Base-by-base conservation (phyloP, 2,888 invertebrate species). In the Calameuta filiformis region DNA sequence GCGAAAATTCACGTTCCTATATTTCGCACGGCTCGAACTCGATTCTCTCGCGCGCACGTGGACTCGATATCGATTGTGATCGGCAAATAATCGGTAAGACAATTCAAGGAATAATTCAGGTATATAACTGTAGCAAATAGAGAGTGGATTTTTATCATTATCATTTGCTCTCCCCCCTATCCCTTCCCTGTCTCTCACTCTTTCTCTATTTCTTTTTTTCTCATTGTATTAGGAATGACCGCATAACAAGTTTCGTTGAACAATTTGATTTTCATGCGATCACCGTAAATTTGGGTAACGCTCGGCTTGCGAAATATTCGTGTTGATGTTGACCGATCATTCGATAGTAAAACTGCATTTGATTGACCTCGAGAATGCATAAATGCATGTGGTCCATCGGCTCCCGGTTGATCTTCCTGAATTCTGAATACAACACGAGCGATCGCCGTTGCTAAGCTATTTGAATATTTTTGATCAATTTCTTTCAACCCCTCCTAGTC, bases 91-190 rank as follows among this genome's bases (percentile, higher is more conserved):
- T 56, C 23, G 56, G 56, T 56, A 56, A 56, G 23, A 23, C 2
- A 23, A 56, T 9, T 40, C 56, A 9, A 56, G 23, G 56, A 56
- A 23, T 56, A 56, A 56, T 23, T 56, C 56, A 2, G 23, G 23
- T 9, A 56, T 6, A 82, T 77, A 81, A 81, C 79, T 83, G 82
- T 82, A 81, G 80, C 79, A 75, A 77, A 79, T 69, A 73, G 75
- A 73, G 75, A 79, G 75, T 77, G 74, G 74, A 71, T 76, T 73
- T 69, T 77, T 34, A 35, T 77, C 12, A 12, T 35, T 35, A 69
- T 74, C 34, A 56, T 34, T 73, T 30, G 71, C 35, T 68, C 35
- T 69, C 30, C 31, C 35, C 68, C 77, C 68, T 69, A 30, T 73
- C 73, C 73, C 77, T 73, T 12, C 34, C 34, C 9, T 35, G 35